Conservation (phyloP, 2,888 invertebrate species). For the Hololepta plana region DNA sequence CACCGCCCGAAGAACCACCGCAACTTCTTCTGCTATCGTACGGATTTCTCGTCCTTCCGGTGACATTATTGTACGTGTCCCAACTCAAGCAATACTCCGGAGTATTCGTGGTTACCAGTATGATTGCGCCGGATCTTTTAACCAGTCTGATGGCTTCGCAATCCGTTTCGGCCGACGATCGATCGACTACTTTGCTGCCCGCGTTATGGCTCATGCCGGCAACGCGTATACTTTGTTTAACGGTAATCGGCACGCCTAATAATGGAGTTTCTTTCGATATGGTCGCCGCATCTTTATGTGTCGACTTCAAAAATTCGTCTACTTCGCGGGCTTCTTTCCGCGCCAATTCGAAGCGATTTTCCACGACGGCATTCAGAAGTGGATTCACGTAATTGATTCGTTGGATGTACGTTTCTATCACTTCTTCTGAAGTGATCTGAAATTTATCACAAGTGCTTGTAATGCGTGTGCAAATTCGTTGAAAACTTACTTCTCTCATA, state of each 20-base stretch:
- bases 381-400: constrained; percentile 63
- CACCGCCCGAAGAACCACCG: constrained; percentile 47
- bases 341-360: constrained; percentile 57
- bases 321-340: constrained; percentile 52
- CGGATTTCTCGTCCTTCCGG: constrained; percentile 42
- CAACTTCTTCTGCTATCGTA: constrained; percentile 37
- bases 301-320: constrained; percentile 39
- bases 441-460: no score
- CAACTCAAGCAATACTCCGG: constrained; percentile 43
- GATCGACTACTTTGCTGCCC: constrained; percentile 2
- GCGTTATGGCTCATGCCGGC: constrained; percentile 18
- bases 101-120: constrained; percentile 41
- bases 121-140: constrained; percentile 38
- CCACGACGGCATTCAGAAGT: constrained; percentile 60
- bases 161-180: constrained; percentile 29
- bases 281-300: not conserved
- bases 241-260: constrained; percentile 64
- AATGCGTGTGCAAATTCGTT: not conserved
- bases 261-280: constrained; percentile 32
- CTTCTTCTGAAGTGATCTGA: constrained; percentile 48
- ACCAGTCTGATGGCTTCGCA: constrained; percentile 31
- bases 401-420: constrained; percentile 52
- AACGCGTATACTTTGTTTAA: constrained; percentile 62
- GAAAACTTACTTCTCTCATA: no score
- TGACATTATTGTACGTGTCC: constrained; percentile 39